Evolutionary conservation across 2,113 vertebrate genomes (phyloP).

Genomic region (Vulpes ferrilata): DNA sequence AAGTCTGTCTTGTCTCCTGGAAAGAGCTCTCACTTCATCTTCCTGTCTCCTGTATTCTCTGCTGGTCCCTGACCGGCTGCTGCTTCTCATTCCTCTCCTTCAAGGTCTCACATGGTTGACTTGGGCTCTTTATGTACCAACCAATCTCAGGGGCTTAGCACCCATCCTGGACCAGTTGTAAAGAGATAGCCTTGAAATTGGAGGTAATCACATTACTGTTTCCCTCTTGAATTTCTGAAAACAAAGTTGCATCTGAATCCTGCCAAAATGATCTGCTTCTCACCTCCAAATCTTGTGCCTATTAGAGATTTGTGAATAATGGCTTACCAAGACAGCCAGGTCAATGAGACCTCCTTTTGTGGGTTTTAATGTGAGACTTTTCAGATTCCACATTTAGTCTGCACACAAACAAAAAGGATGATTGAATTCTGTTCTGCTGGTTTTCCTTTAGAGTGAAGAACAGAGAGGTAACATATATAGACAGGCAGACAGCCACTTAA

Average conservation of each 20-base stretch:
- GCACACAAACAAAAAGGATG: slow-evolving; percentile 42
- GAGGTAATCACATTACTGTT: neutral
- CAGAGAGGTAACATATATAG: neutral
- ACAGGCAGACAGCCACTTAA: neutral
- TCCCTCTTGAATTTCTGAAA: neutral
- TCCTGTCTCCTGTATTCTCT: neutral
- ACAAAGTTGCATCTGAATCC: neutral
- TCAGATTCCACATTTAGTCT: neutral
- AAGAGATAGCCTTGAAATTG: neutral
- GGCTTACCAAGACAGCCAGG: neutral
- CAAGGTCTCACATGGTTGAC: neutral
- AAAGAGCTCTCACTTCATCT: neutral
- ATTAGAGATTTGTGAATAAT: slow-evolving; percentile 1
- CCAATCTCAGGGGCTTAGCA: neutral
- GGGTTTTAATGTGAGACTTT: slow-evolving; percentile 33
- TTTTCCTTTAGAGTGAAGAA: slow-evolving; percentile 49
- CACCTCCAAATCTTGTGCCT: neutral
- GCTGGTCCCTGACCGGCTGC: neutral
- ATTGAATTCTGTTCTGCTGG: slow-evolving; percentile 35
- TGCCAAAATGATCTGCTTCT: slow-evolving; percentile 47
- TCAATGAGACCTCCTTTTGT: neutral
- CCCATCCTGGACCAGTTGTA: neutral
- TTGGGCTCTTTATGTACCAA: neutral
- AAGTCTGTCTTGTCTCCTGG: neutral
- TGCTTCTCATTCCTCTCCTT: neutral